Conservation (phyloP, 2,888 invertebrate genomes). For the Chrysolina haemoptera region DNA sequence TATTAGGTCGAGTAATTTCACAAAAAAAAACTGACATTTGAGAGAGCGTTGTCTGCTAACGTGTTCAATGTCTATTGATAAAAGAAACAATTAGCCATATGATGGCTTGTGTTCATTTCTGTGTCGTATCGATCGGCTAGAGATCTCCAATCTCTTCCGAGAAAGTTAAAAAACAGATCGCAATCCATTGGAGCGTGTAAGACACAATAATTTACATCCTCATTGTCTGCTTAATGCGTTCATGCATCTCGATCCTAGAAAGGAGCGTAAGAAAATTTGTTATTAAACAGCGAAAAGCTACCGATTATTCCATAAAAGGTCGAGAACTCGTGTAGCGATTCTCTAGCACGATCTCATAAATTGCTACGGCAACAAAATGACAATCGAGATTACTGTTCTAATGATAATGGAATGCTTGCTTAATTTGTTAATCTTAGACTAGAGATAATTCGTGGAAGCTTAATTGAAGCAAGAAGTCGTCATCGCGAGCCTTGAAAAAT, state of each 20-base stretch:
- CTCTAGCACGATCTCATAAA: conserved; percentile 5
- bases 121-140: conserved; percentile 4
- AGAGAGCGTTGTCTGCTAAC: no score
- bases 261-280: conserved; percentile 33
- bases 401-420: not conserved
- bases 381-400: conserved; percentile 10
- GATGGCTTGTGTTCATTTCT: conserved; percentile 1
- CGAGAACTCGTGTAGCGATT: conserved; percentile 20
- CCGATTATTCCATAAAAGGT: conserved; percentile 23
- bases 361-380: conserved; percentile 9
- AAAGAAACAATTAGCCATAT: not conserved
- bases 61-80: not conserved
- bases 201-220: conserved; percentile 21
- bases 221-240: conserved; percentile 27
- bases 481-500: not conserved
- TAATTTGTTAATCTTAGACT: not conserved
- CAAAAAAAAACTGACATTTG: no score
- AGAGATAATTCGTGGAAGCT: not conserved
- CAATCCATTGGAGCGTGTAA: conserved; percentile 27
- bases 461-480: not conserved
- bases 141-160: conserved; percentile 28
- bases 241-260: conserved; percentile 22
- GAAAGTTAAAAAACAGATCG: conserved; percentile 26
- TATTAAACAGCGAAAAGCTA: conserved; percentile 26
- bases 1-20: no score